Conservation (phyloP, 2,888 invertebrate genomes). For the Arge pagana region DNA sequence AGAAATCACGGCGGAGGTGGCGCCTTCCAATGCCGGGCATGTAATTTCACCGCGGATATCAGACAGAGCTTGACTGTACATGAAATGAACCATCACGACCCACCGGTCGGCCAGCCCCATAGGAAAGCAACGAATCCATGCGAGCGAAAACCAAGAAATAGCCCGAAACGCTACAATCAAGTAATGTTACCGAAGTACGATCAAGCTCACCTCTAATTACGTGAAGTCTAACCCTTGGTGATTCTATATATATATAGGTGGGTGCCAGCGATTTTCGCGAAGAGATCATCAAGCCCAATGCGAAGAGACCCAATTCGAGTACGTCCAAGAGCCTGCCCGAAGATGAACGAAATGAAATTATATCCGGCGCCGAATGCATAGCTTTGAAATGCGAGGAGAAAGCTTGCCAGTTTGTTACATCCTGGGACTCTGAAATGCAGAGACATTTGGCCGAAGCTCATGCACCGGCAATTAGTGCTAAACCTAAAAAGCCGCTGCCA, state of each 20-base stretch:
- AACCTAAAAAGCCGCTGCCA: slow-evolving; percentile 47
- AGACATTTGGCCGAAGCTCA: slow-evolving; percentile 51
- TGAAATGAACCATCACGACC: slow-evolving; percentile 88
- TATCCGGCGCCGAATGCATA: slow-evolving; percentile 60
- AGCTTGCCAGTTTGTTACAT: slow-evolving; percentile 64
- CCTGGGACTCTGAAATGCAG: slow-evolving; percentile 65
- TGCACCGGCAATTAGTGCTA: slow-evolving; percentile 34
- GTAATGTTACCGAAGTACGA: slow-evolving; percentile 28
- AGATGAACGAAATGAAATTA: slow-evolving; percentile 40
- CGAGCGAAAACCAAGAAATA: slow-evolving; percentile 48
- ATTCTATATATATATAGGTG: too few species aligned
- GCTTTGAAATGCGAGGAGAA: slow-evolving; percentile 58
- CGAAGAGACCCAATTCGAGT: slow-evolving; percentile 26
- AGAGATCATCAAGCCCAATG: slow-evolving; percentile 9
- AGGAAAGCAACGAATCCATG: slow-evolving; percentile 45
- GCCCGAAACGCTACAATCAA: slow-evolving; percentile 53
- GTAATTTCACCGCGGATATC: slow-evolving; percentile 90
- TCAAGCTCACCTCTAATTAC: neutral
- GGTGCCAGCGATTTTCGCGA: slow-evolving; percentile 52
- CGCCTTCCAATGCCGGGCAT: slow-evolving; percentile 83
- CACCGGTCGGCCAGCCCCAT: slow-evolving; percentile 71
- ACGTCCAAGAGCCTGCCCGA: slow-evolving; percentile 15
- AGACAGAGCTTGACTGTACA: slow-evolving; percentile 90
- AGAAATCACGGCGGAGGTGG: slow-evolving; percentile 88
- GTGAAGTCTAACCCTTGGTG: too few species aligned